Conservation (phyloP, 53 echinoderm and acorn worm species). For the Apostichopus leukothele region DNA sequence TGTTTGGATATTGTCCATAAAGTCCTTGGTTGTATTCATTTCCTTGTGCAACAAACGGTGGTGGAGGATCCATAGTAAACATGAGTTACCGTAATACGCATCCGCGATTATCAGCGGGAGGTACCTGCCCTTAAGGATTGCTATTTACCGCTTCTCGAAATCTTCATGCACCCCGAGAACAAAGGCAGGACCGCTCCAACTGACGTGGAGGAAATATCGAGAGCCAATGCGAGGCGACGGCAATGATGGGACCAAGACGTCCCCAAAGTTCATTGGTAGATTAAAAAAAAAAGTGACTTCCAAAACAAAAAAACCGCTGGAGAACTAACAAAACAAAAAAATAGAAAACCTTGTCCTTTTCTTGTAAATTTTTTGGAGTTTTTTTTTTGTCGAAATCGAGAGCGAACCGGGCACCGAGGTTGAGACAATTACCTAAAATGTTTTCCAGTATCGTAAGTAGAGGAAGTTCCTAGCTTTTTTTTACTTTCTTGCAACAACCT, state of each 20-base stretch:
- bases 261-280: conserved; percentile 7
- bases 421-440: not conserved
- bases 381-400: not conserved
- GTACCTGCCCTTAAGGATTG: conserved; percentile 20
- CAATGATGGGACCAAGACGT: conserved; percentile 22
- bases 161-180: conserved; percentile 27
- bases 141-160: not conserved
- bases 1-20: conserved; percentile 48
- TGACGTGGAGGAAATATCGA: not conserved
- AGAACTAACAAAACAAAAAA: not conserved
- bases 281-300: not conserved
- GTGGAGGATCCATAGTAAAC: conserved; percentile 44
- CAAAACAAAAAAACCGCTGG: not conserved
- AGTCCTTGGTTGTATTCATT: conserved; percentile 45
- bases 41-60: conserved; percentile 39
- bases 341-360: conserved; percentile 2
- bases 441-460: not conserved
- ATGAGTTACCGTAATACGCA: conserved; percentile 14
- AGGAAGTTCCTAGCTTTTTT: not conserved
- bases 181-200: conserved; percentile 38
- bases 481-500: conserved; percentile 40
- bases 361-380: not conserved
- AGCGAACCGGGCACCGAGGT: not conserved
- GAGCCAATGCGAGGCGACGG: too few relatives aligned
- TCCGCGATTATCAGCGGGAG: conserved; percentile 25